These are phyloP conservation scores for Azemiops feae DNA, from an alignment of 2,113 vertebrate genomes.

Conservation along the genomic window DNA sequence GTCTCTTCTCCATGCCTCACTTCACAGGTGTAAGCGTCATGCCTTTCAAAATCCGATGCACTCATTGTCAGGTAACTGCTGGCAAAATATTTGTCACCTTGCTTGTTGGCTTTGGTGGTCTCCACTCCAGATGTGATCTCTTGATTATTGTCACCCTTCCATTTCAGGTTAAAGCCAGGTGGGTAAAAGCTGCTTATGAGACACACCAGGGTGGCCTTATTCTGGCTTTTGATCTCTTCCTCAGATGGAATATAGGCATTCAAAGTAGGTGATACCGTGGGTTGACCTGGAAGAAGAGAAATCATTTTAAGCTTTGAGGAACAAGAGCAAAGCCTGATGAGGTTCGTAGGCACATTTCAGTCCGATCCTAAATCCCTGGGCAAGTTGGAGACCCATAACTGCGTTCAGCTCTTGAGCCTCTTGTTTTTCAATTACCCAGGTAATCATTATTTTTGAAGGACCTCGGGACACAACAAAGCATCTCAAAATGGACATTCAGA, in stretches of 20 bases:
- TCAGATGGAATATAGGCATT: neutral
- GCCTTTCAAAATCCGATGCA: accelerated
- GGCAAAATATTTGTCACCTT: conserved; percentile 6
- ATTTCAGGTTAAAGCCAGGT: conserved; percentile 28
- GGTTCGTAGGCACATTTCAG: no score
- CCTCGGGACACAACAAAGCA: no score
- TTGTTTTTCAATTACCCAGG: no score
- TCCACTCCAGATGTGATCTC: conserved; percentile 23
- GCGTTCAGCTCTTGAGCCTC: no score
- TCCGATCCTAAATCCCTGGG: no score
- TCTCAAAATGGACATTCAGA: no score
- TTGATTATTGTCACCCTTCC: conserved; percentile 33
- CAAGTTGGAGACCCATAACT: no score
- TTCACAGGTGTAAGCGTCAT: neutral
- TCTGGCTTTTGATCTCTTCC: conserved; percentile 4
- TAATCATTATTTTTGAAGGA: no score
- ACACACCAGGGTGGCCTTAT: conserved; percentile 42
- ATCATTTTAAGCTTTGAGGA: no score
- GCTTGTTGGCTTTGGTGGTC: conserved; percentile 24
- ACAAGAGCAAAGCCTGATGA: no score
- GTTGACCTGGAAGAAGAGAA: neutral
- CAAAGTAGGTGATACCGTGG: neutral
- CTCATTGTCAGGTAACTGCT: neutral
- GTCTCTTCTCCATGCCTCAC: neutral
- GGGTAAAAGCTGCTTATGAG: conserved; percentile 46